Evolutionary conservation across 1,140 invertebrate genomes (phyloP), one percentile per base, ranked within the genome.

Genomic region (Chrysoperla carnea): DNA sequence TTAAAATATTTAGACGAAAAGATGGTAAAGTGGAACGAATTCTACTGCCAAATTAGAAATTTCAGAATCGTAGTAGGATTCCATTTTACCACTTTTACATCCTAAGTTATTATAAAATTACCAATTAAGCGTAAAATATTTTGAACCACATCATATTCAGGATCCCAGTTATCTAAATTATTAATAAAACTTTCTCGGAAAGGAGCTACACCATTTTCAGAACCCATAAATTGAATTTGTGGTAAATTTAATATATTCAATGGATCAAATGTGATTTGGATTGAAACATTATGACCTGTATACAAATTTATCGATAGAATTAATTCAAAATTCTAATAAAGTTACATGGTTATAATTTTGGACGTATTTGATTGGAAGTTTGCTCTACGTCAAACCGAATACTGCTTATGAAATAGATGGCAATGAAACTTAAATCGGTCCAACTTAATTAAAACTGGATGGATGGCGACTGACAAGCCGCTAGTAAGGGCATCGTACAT

Each of bases 151-250:
- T 41, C 40, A 6, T 41, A 31, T 29, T 12, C n/a, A 8, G 40
- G 13, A 41, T 41, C 40, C 40, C 40, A 41, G 14, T 41, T 41
- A 6, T 23, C 29, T 33, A 41, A 17, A 33, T 41, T 41, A 14
- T 31, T 28, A 33, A 12, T 13, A 29, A 41, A 33, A 8, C 4
- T 41, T n/a, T n/a, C 8, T 12, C n/a, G 9, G 29, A 29, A 33
- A 4, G n/a, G 11, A 11, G 8, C 27, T 8, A 41, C 12, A 6
- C 4, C 6, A 13, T 14, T 33, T 23, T 23, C 23, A 4, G 40
- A 28, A 7, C 40, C 40, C 7, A 31, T 12, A 31, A 41, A 41
- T 14, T 12, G 13, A 33, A 41, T 29, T 41, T 41, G 12, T 29
- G 40, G 40, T 33, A 13, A n/a, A 13, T 15, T 29, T 6, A 6